Evolutionary conservation across 2,888 invertebrate genomes (phyloP), one percentile per base, ranked within the genome.

Genomic region (Euplexia lucipara): DNA sequence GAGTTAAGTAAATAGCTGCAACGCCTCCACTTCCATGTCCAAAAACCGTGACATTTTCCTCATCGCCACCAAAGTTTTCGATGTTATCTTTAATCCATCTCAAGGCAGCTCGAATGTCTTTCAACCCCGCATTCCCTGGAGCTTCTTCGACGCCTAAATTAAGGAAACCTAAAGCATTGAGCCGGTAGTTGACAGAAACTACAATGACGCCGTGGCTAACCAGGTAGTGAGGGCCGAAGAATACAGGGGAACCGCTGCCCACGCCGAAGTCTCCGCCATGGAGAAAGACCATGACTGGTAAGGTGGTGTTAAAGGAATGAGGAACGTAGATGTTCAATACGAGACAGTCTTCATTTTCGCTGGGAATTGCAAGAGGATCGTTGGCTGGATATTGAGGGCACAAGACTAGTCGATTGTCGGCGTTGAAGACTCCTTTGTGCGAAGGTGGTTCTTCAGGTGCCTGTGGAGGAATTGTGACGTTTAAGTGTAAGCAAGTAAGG

Each of bases 191-290:
- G 0, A 96, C 73, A 0, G 96, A 94, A 0, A 96, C 93, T 0
- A 96, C 83, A 0, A 96, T 85, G 0, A 95, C 88, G 0, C 89
- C 91, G 41, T 95, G 92, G 20, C 88, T 90, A 32, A 94, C 83
- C 2, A 96, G 83, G 58, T 94, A 95, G 64, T 95, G 92, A 0
- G 96, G 95, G 0, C 95, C 95, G 65, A 92, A 92, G 70, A 94
- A 91, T 32, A 81, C 82, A 0, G 94, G 89, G 0, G 92, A 92
- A 0, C 94, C 93, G 1, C 93, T 91, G 0, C 96, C 96, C 0
- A 89, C 81, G 0, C 93, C 92, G 42, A 95, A 96, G 5, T 91
- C 95, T 1, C 96, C 96, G 0, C 96, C 96, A 26, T 96, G 96
- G 2, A 96, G 86, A 72, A 88, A 95, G 0, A 95, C 92, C 89